Percentiles rank a stretch among this genome's conserved stretches.
Conservation (phyloP, 2,888 invertebrate genomes). For the Gandaritis pyraliata region DNA sequence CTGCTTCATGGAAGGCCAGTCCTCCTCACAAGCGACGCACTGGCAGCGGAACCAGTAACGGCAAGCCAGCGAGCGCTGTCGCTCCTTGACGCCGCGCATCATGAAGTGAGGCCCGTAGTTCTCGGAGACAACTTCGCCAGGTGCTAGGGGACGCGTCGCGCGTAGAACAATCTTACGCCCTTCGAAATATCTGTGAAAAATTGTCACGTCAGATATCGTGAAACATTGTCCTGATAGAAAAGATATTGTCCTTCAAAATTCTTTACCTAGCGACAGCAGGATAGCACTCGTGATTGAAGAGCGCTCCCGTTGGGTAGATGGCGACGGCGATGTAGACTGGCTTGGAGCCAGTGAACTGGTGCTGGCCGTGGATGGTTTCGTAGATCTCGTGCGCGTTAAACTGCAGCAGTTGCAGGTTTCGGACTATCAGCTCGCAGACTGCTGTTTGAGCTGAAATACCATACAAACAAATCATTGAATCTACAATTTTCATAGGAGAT, state of each 20-base stretch:
- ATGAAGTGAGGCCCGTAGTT: conserved; percentile 93
- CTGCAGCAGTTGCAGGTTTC: conserved; percentile 90
- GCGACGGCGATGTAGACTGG: conserved; percentile 87
- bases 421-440: conserved; percentile 87
- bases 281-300: conserved; percentile 94
- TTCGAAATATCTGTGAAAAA: conserved; percentile 86
- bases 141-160: conserved; percentile 86
- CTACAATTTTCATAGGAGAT: no score
- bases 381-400: conserved; percentile 95
- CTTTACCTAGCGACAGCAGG: conserved; percentile 89
- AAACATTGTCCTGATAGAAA: no score
- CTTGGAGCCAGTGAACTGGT: conserved; percentile 82
- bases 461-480: background rate
- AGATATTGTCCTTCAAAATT: no score
- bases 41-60: conserved; percentile 92
- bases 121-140: conserved; percentile 89
- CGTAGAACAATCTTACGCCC: conserved; percentile 89
- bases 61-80: conserved; percentile 87
- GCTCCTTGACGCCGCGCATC: conserved; percentile 75
- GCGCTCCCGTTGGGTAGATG: conserved; percentile 89
- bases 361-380: conserved; percentile 84
- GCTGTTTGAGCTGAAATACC: conserved; percentile 58
- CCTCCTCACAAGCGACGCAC: conserved; percentile 88
- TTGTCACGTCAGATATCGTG: background rate
- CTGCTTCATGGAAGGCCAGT: conserved; percentile 89